phyloP scores from a whole-genome alignment of 2,888 invertebrate genomes.

The Eudemis profundana region DNA sequence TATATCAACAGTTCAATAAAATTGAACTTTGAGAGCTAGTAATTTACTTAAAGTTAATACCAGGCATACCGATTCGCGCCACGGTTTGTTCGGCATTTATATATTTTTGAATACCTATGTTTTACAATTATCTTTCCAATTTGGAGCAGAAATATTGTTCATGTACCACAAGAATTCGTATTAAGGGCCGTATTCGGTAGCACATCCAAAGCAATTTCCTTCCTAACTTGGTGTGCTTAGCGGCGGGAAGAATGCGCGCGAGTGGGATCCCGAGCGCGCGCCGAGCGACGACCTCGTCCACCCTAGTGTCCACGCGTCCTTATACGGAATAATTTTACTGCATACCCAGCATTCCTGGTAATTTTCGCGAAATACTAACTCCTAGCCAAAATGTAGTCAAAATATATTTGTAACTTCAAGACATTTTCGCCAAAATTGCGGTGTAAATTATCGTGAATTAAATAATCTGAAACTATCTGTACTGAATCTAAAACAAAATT shows the following conservation, averaged over 20 bases:
- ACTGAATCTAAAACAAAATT: too few species aligned
- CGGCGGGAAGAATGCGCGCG: slow-evolving; percentile 70
- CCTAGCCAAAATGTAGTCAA: too few species aligned
- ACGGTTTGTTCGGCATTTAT: too few species aligned
- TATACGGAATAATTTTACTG: slow-evolving; percentile 15
- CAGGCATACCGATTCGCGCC: too few species aligned
- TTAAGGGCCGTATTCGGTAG: slow-evolving; percentile 50
- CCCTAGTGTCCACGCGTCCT: slow-evolving; percentile 51
- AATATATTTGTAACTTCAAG: too few species aligned
- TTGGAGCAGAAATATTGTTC: neutral
- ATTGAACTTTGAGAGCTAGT: too few species aligned
- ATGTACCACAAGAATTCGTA: neutral
- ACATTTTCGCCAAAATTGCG: too few species aligned
- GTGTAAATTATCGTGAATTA: too few species aligned
- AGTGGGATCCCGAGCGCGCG: slow-evolving; percentile 69
- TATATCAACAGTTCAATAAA: too few species aligned
- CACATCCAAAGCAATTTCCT: slow-evolving; percentile 45
- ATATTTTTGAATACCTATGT: too few species aligned
- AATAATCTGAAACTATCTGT: too few species aligned
- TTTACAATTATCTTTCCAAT: neutral
- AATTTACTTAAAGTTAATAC: too few species aligned
- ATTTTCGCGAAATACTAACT: neutral
- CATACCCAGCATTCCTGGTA: slow-evolving; percentile 3
- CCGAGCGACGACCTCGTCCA: slow-evolving; percentile 70
- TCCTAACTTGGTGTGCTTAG: slow-evolving; percentile 49